Conservation (phyloP, 2,888 invertebrate species). For the Himalopsyche tibetana region DNA sequence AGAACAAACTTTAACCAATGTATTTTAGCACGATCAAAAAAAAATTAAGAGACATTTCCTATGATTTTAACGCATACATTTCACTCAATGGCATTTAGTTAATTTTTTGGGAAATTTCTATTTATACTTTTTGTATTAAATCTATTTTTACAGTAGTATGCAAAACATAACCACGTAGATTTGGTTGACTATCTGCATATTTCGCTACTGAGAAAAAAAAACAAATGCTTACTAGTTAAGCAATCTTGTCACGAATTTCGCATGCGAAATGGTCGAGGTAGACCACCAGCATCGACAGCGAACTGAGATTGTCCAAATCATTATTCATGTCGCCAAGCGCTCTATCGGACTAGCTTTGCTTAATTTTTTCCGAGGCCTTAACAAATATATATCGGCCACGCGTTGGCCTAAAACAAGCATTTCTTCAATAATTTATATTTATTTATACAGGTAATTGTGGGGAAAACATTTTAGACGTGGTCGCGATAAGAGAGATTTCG, state of each 20-base stretch:
- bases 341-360: background rate
- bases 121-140: too few species aligned
- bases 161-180: too few species aligned
- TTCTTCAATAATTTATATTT: background rate
- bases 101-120: too few species aligned
- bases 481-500: too few species aligned
- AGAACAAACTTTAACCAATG: too few species aligned
- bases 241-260: constrained; percentile 8
- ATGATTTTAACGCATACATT: too few species aligned
- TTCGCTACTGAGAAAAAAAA: background rate
- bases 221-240: background rate
- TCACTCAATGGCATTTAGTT: too few species aligned
- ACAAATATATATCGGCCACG: background rate
- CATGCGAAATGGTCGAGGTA: background rate
- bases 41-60: too few species aligned
- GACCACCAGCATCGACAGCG: background rate
- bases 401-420: background rate
- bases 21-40: too few species aligned
- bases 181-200: background rate
- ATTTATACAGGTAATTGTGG: too few species aligned
- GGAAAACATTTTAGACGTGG: too few species aligned
- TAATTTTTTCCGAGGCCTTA: background rate
- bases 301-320: background rate
- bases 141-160: too few species aligned
- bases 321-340: background rate